Percentiles rank a stretch among this genome's conserved stretches.
These are phyloP conservation scores for Hippotragus niger DNA, from an alignment of 2,113 vertebrate genomes.

Conservation along the genomic window DNA sequence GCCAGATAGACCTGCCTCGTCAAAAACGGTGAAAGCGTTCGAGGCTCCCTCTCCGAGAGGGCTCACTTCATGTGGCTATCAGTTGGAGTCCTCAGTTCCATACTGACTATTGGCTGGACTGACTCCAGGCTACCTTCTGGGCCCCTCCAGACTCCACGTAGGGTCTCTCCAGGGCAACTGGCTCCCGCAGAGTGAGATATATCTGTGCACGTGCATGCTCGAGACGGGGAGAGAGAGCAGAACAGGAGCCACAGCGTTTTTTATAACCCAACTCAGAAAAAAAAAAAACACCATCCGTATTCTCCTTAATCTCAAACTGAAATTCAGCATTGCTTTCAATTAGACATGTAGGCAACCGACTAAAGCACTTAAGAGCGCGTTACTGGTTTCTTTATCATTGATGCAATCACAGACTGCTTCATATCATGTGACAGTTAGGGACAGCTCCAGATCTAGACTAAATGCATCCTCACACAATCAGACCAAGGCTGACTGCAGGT, in stretches of 20 bases:
- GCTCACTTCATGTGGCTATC: neutral
- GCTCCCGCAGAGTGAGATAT: neutral
- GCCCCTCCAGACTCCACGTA: neutral
- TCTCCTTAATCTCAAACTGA: neutral
- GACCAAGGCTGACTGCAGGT: neutral
- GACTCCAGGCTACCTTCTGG: neutral
- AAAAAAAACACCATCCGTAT: neutral
- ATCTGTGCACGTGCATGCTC: fast-evolving
- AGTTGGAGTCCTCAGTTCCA: neutral
- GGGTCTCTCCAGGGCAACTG: neutral
- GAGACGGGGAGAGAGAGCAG: neutral
- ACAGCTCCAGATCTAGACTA: neutral
- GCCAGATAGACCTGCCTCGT: neutral
- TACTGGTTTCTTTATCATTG: no score
- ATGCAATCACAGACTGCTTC: neutral
- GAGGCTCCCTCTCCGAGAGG: neutral
- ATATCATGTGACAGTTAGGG: neutral
- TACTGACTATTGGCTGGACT: neutral
- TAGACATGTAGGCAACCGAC: no score
- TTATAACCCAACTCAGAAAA: neutral
- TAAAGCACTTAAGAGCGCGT: neutral
- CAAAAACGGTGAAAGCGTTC: neutral
- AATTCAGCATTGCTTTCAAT: neutral
- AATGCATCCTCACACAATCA: fast-evolving
- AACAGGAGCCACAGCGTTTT: neutral